phyloP scores from a whole-genome alignment of 2,113 vertebrate species.

The Coregonus clupeaformis region DNA sequence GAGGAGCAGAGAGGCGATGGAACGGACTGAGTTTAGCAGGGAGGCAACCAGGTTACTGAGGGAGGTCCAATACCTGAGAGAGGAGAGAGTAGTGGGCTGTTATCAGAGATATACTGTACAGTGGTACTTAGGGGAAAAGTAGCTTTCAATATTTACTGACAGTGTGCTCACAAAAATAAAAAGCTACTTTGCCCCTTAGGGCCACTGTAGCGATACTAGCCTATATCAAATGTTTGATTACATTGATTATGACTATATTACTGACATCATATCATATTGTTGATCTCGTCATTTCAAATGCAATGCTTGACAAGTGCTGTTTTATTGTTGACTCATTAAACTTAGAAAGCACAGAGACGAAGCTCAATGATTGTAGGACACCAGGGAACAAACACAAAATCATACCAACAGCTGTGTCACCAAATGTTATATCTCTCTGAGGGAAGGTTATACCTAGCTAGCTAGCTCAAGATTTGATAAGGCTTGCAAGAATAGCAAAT shows the following conservation, averaged over 20 bases:
- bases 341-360: too few relatives aligned
- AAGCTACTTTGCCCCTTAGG: too few relatives aligned
- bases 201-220: too few relatives aligned
- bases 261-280: too few relatives aligned
- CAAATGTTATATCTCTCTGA: too few relatives aligned
- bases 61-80: constrained; percentile 88
- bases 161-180: background rate
- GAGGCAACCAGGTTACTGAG: constrained; percentile 94
- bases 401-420: background rate
- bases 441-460: too few relatives aligned
- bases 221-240: background rate
- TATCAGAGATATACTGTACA: background rate
- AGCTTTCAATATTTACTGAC: background rate
- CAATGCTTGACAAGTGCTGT: too few relatives aligned
- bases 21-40: constrained; percentile 92
- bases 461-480: too few relatives aligned
- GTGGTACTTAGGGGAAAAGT: background rate
- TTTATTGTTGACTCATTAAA: too few relatives aligned
- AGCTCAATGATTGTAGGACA: background rate
- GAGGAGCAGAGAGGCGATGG: constrained; percentile 93
- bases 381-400: background rate
- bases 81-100: background rate
- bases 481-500: background rate
- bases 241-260: too few relatives aligned
- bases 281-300: too few relatives aligned